Evolutionary conservation across 1,140 invertebrate species (phyloP).

Genomic region (Heliconius melpomene): DNA sequence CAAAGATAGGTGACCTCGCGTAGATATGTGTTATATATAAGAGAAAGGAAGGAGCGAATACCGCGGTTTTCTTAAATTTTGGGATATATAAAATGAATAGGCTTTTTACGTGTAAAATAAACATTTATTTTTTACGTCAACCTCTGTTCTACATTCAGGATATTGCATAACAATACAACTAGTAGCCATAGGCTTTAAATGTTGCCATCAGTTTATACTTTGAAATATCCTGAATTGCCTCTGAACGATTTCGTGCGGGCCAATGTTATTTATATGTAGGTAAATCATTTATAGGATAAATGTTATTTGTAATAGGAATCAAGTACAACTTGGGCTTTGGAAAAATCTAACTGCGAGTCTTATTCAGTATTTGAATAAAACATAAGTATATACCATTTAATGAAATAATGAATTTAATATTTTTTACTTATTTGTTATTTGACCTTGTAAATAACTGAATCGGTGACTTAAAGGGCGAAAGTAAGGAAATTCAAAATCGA

Average conservation of each 20-base stretch:
- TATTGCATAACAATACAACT: neutral
- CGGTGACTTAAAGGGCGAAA: conserved; percentile 12
- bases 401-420: conserved; percentile 13
- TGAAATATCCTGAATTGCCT: conserved; percentile 36
- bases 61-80: conserved; percentile 2
- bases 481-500: neutral
- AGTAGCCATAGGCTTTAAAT: conserved; percentile 2
- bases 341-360: conserved; percentile 10
- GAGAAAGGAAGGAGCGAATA: neutral
- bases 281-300: conserved; percentile 35
- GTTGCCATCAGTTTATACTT: conserved; percentile 17
- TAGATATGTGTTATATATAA: conserved; percentile 18
- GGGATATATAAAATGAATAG: conserved; percentile 5
- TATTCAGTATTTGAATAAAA: conserved; percentile 28
- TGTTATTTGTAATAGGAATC: conserved; percentile 31
- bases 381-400: neutral
- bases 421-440: conserved; percentile 25
- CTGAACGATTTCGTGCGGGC: conserved; percentile 41
- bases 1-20: conserved; percentile 52
- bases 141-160: neutral
- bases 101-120: neutral
- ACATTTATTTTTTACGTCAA: neutral
- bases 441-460: conserved; percentile 12
- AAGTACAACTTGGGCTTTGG: conserved; percentile 34
- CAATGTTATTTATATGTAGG: conserved; percentile 44